Conservation (phyloP, 2,113 vertebrate species). For the Lepisosteus oculatus region DNA sequence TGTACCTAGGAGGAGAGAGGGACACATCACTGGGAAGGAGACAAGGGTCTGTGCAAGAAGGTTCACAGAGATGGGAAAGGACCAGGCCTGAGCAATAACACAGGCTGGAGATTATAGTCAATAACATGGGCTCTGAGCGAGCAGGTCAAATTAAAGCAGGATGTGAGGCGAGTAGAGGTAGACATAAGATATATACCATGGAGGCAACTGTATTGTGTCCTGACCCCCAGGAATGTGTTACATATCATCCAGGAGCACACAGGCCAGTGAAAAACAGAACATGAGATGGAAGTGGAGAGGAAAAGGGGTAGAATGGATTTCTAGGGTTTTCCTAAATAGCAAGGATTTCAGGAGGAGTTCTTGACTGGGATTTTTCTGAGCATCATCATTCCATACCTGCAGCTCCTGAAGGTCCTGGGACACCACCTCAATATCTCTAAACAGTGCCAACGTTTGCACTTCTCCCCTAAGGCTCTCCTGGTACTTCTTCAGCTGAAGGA, state of each 20-base stretch:
- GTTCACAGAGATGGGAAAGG: too few relatives aligned
- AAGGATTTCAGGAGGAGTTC: not conserved
- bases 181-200: too few relatives aligned
- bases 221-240: too few relatives aligned
- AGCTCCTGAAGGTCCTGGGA: constrained; percentile 72
- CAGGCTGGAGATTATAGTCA: not conserved
- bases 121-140: not conserved
- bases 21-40: not conserved
- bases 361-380: not conserved
- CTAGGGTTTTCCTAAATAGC: too few relatives aligned
- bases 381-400: constrained; percentile 60
- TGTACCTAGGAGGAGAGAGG: constrained; percentile 50
- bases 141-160: too few relatives aligned
- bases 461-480: constrained; percentile 49
- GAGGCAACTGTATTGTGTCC: too few relatives aligned
- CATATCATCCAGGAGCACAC: too few relatives aligned
- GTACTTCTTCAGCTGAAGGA: constrained; percentile 65
- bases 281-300: not conserved
- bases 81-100: not conserved
- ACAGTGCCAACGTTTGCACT: constrained; percentile 61
- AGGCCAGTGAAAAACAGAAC: not conserved
- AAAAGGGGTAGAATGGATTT: too few relatives aligned
- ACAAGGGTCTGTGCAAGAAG: too few relatives aligned
- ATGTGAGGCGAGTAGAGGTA: too few relatives aligned
- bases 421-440: constrained; percentile 68